Evolutionary conservation across 2,797 vertebrate genomes (phyloP), one percentile per base, ranked within the genome.

Genomic region (Gallirallus australis): DNA sequence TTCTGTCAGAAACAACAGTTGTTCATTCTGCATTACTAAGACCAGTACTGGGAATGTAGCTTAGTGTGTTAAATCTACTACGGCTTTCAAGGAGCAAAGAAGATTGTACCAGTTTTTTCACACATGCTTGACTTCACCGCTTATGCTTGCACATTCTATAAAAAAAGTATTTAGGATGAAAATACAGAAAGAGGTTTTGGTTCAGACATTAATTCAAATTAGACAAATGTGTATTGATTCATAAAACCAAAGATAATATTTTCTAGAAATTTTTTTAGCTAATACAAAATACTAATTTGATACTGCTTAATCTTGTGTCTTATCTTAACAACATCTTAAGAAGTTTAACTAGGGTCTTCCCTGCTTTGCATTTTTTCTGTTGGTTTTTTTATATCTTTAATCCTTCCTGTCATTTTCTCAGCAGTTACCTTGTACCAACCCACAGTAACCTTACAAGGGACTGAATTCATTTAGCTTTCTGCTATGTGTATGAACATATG

Each of bases 1-100:
- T 84, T 82, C 64, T 82, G 31, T 72, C 23, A 54, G 81, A 91
- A 94, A 13, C 53, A 91, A 83, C 42, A 81, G 21, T 30, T 81
- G 16, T 24, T 75, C 65, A 79, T 88, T 69, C 27, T 42, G 6
- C 42, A 31, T 54, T 83, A 82, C 15, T 9, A 63, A 56, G 6
- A 39, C 6, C 21, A 72, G 11, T 52, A 56, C 4, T 39, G 61
- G 42, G 12, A 78, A 64, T 19, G 45, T 37, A 40, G 11, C 28
- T 75, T 50, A 64, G 20, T 42, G 13, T 35, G 7, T 72, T 77
- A 56, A 81, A 45, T 78, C 23, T 65, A 40, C 25, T 45, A 18
- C 31, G 75, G 15, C 12, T 90, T 81, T 83, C 48, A 77, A 77
- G 35, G 8, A 91, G 24, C 28, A 48, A 59, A 50, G 42, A 80